phyloP scores from a whole-genome alignment of 2,888 invertebrate species.

The Conchocele bisecta region DNA sequence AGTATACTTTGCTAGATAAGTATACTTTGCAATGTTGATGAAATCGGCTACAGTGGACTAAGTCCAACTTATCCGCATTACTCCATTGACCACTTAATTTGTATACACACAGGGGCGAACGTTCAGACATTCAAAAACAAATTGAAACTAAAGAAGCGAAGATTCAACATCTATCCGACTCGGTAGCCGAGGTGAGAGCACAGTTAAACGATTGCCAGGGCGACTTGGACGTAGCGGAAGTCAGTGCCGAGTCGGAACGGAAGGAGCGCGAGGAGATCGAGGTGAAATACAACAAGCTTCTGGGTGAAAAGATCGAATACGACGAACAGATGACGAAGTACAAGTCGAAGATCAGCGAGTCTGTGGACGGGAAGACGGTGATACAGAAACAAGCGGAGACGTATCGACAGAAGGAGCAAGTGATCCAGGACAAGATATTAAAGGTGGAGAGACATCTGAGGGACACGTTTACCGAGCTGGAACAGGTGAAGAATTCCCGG shows the following conservation, averaged over 20 bases:
- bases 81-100: too few species aligned
- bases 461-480: constrained; percentile 44
- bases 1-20: too few species aligned
- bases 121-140: constrained; percentile 41
- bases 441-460: constrained; percentile 30
- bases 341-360: constrained; percentile 23
- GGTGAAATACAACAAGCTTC: constrained; percentile 31
- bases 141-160: constrained; percentile 37
- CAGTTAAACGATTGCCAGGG: constrained; percentile 27
- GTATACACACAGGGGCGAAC: constrained; percentile 39
- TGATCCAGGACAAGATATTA: constrained; percentile 22
- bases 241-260: constrained; percentile 35
- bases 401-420: constrained; percentile 34
- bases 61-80: too few species aligned
- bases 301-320: constrained; percentile 39
- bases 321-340: constrained; percentile 36
- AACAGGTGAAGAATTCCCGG: constrained; percentile 47
- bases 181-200: constrained; percentile 35
- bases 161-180: constrained; percentile 24
- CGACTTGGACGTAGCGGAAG: constrained; percentile 41
- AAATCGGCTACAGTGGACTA: too few species aligned
- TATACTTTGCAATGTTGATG: too few species aligned
- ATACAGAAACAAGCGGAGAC: constrained; percentile 39
- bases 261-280: constrained; percentile 56
- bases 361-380: constrained; percentile 22